Conservation (phyloP, 1,140 invertebrate genomes). For the Diabrotica virgifera region DNA sequence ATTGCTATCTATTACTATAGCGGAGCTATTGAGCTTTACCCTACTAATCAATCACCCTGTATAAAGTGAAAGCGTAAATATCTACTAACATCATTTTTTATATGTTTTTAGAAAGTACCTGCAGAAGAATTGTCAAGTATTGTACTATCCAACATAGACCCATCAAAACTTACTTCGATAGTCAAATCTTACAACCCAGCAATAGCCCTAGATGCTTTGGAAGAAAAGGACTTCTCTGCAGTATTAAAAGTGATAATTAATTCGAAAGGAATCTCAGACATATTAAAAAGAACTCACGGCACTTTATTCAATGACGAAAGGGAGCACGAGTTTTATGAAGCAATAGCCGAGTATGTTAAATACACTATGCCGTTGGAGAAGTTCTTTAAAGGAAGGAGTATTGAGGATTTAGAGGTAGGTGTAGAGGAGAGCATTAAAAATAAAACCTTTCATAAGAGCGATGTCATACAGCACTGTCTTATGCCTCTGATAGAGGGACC, state of each 20-base stretch:
- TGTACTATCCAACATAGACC: conserved; percentile 12
- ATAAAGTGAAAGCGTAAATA: background rate
- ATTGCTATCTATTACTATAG: too few relatives aligned
- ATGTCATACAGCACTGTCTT: conserved; percentile 23
- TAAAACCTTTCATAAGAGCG: conserved; percentile 11
- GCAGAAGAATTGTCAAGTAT: conserved; percentile 23
- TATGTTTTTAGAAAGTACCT: conserved; percentile 24
- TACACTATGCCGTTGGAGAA: conserved; percentile 13
- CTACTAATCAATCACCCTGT: too few relatives aligned
- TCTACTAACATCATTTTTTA: conserved; percentile 5
- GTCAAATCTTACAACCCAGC: conserved; percentile 16
- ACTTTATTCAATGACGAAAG: conserved; percentile 9
- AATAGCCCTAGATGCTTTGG: conserved; percentile 17
- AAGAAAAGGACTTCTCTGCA: conserved; percentile 20
- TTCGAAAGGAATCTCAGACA: conserved; percentile 8
- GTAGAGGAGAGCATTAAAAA: conserved; percentile 22
- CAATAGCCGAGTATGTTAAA: conserved; percentile 12
- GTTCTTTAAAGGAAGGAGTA: conserved; percentile 17
- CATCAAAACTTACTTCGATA: conserved; percentile 20
- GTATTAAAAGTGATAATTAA: conserved; percentile 24
- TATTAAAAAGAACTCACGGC: conserved; percentile 20
- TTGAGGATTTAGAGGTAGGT: conserved; percentile 20
- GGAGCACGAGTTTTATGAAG: conserved; percentile 15
- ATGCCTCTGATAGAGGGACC: conserved; percentile 23
- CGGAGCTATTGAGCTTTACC: too few relatives aligned